A percentile compares a stretch with the other conserved stretches of the same genome.
Evolutionary conservation across 2,888 invertebrate species (phyloP).

Genomic region (Dolomedes plantarius): DNA sequence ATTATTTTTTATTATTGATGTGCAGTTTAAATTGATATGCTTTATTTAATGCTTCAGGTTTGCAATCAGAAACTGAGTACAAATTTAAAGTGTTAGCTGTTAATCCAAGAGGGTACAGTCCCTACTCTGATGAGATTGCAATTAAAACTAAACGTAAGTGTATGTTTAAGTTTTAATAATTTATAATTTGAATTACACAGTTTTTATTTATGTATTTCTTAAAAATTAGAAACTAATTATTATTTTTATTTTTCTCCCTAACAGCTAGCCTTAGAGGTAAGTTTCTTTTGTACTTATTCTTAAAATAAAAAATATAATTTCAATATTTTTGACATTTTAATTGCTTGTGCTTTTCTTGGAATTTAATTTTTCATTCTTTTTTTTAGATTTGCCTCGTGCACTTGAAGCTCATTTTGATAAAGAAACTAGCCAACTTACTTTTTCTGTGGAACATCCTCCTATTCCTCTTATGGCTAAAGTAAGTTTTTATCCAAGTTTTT

Average conservation of each 20-base stretch:
- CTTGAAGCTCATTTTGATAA: constrained; percentile 73
- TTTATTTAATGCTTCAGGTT: constrained; percentile 75
- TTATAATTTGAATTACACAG: background rate
- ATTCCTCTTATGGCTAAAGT: constrained; percentile 73
- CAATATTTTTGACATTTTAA: background rate
- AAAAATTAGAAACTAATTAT: constrained; percentile 40
- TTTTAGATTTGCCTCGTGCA: constrained; percentile 73
- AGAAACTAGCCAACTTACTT: constrained; percentile 72
- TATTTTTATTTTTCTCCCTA: constrained; percentile 19
- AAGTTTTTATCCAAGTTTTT: background rate
- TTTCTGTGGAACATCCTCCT: constrained; percentile 70
- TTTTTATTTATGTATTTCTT: too few relatives aligned
- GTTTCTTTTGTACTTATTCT: constrained; percentile 22
- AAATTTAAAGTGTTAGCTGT: constrained; percentile 84
- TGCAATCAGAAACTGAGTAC: constrained; percentile 91
- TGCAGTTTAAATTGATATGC: too few relatives aligned
- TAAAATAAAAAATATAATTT: background rate
- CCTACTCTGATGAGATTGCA: constrained; percentile 88
- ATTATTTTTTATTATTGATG: too few relatives aligned
- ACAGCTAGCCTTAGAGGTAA: constrained; percentile 61
- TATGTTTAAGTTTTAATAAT: background rate
- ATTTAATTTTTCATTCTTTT: background rate
- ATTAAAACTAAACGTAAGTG: constrained; percentile 88
- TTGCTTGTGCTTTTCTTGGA: too few relatives aligned
- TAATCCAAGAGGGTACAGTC: constrained; percentile 83